A percentile compares a stretch with the other conserved stretches of the same genome.
Evolutionary conservation across 1,140 invertebrate genomes (phyloP).

Genomic region (Harlomillsia oculata): DNA sequence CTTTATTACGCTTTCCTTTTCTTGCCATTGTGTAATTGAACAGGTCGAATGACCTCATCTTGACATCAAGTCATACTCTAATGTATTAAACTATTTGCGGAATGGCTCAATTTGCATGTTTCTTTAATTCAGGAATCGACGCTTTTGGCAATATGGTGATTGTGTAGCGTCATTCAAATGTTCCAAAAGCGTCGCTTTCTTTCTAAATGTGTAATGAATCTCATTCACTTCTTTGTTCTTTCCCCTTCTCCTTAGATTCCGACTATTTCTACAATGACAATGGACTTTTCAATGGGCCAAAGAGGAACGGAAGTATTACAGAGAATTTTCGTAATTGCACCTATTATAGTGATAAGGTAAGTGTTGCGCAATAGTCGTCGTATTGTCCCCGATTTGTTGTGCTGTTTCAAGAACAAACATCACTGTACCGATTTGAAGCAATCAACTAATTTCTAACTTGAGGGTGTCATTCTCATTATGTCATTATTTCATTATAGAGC

Average conservation of each 20-base stretch:
- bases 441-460: no score
- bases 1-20: no score
- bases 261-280: conserved; percentile 32
- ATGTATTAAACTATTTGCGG: no score
- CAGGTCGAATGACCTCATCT: no score
- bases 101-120: neutral
- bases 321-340: conserved; percentile 34
- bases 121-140: neutral
- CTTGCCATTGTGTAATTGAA: no score
- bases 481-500: conserved; percentile 34
- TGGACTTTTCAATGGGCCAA: conserved; percentile 33
- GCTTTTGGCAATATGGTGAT: neutral
- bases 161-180: neutral
- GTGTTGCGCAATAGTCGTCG: neutral
- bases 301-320: conserved; percentile 33
- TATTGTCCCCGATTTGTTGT: no score
- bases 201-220: neutral
- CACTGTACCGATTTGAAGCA: no score
- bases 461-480: neutral
- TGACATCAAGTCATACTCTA: no score
- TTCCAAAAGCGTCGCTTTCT: no score
- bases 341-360: conserved; percentile 36
- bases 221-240: no score
- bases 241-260: conserved; percentile 19
- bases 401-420: no score